phyloP scores from a whole-genome alignment of 1,140 invertebrate species.

The Heliothis subflexa region DNA sequence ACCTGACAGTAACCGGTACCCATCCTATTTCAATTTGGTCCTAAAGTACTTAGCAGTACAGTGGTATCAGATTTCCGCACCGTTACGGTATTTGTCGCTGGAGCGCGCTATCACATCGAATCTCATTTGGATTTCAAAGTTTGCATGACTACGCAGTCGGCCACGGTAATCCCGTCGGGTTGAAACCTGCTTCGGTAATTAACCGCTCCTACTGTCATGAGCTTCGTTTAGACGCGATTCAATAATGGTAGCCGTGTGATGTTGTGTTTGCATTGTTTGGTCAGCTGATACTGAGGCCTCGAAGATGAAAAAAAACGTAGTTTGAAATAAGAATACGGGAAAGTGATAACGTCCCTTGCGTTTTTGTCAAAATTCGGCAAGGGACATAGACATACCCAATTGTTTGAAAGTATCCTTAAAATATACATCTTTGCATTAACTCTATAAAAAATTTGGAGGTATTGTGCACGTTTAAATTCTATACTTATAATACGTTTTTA shows the following conservation, averaged over 20 bases:
- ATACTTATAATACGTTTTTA: too few species aligned
- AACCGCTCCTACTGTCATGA: slow-evolving; percentile 1
- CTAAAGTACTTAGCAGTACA: slow-evolving; percentile 24
- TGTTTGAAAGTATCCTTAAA: too few species aligned
- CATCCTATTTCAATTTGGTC: slow-evolving; percentile 12
- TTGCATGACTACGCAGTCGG: slow-evolving; percentile 37
- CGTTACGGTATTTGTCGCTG: slow-evolving; percentile 12
- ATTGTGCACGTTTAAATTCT: too few species aligned
- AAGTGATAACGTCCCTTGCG: too few species aligned
- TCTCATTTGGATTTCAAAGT: slow-evolving; percentile 48
- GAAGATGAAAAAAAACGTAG: too few species aligned
- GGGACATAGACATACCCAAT: too few species aligned
- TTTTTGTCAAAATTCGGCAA: too few species aligned
- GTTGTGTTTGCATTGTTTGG: neutral
- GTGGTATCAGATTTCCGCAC: slow-evolving; percentile 28
- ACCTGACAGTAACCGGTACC: neutral
- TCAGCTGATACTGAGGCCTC: neutral
- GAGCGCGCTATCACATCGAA: slow-evolving; percentile 36
- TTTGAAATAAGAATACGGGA: too few species aligned
- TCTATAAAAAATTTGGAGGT: too few species aligned
- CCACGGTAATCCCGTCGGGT: slow-evolving; percentile 30
- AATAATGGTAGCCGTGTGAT: slow-evolving; percentile 1
- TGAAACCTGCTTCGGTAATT: slow-evolving; percentile 22
- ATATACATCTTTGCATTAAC: too few species aligned
- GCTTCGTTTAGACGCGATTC: slow-evolving; percentile 19